These are phyloP conservation scores for Sebastiscus albofasciatus DNA, from an alignment of 2,797 vertebrate genomes.

Conservation along the genomic window DNA sequence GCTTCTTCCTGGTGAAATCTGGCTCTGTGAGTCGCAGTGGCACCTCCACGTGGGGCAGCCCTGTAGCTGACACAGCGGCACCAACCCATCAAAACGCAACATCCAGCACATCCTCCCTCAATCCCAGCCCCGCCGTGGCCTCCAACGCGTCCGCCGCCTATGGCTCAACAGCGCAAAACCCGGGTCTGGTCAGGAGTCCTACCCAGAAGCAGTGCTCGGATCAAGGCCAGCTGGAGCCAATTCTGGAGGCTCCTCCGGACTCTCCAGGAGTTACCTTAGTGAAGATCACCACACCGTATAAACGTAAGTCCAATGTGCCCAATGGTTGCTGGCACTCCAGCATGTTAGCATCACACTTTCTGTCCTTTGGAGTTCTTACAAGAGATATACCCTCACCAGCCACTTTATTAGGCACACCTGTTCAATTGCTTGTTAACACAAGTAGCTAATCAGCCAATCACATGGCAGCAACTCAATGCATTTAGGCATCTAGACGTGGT, in stretches of 20 bases:
- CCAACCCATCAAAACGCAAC: conserved; percentile 18
- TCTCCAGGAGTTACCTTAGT: conserved; percentile 48
- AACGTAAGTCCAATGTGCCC: conserved; percentile 71
- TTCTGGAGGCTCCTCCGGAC: conserved; percentile 52
- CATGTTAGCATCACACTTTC: neutral
- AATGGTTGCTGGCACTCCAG: neutral
- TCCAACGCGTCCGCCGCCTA: neutral
- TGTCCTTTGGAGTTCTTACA: neutral
- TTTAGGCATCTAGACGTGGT: no score
- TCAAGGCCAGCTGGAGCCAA: conserved; percentile 52
- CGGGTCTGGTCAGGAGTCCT: conserved; percentile 11
- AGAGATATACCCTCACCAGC: neutral
- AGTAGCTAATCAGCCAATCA: no score
- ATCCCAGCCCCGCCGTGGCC: neutral
- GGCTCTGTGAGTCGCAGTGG: conserved; percentile 59
- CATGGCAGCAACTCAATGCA: no score
- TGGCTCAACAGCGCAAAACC: conserved; percentile 1
- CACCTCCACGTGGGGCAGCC: conserved; percentile 65
- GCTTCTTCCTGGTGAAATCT: conserved; percentile 51
- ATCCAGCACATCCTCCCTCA: conserved; percentile 1
- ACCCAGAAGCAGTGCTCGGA: conserved; percentile 54
- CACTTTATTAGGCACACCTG: no score
- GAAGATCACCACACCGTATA: conserved; percentile 59
- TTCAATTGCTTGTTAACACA: no score
- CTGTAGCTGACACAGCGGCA: conserved; percentile 16